These are phyloP conservation scores for Zosterops pallidus DNA, from an alignment of 2,113 vertebrate species.

Conservation along the genomic window DNA sequence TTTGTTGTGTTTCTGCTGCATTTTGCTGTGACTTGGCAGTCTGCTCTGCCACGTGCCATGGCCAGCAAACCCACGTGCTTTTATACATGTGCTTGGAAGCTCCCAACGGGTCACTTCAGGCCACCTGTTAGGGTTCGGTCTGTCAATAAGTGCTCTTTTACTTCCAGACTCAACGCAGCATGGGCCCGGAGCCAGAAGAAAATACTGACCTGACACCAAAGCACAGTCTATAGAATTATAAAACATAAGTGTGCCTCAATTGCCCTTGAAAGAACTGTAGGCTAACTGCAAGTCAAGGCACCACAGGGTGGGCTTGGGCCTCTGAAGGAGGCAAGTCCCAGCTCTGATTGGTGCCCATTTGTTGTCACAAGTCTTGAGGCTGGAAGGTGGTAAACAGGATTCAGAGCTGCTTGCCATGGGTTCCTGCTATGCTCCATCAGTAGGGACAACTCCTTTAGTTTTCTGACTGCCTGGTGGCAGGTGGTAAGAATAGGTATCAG, in stretches of 20 bases:
- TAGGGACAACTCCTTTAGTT: neutral
- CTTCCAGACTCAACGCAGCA: fast-evolving
- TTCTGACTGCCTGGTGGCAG: neutral
- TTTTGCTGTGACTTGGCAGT: neutral
- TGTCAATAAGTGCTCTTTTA: neutral
- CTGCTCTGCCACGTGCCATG: fast-evolving
- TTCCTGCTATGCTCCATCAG: neutral
- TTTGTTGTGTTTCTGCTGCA: neutral
- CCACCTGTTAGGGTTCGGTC: neutral
- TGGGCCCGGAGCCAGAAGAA: neutral
- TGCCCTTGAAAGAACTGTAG: neutral
- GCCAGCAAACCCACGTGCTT: neutral
- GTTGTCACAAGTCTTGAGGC: neutral
- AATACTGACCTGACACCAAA: neutral
- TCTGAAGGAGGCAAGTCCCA: neutral
- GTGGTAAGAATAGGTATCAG: neutral
- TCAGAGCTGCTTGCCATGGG: neutral
- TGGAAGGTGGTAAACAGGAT: neutral
- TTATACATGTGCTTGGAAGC: neutral
- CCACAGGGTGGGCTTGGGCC: neutral
- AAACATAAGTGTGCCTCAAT: neutral
- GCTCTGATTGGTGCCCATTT: neutral
- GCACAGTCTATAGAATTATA: neutral
- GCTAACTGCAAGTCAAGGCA: neutral
- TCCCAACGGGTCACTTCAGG: neutral